Base-by-base conservation (phyloP, 2,113 vertebrate genomes). In the Eretmochelys imbricata region DNA sequence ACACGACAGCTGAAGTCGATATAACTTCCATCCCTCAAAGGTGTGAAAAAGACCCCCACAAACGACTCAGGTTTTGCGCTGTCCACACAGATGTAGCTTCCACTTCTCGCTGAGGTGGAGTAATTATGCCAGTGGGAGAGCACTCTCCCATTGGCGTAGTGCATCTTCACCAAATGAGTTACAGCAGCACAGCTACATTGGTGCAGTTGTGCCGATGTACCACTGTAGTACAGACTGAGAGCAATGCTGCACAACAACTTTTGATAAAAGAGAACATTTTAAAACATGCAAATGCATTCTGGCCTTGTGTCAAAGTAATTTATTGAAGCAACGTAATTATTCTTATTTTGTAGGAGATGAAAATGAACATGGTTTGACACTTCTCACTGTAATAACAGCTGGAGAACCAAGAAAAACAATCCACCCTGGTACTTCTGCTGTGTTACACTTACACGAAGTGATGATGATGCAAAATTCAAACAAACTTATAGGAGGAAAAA, bases 261-360 rank as follows among this genome's bases (percentile, higher is more conserved):
- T 57, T 57, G 27, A 27, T 27, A 57, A 10, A 57, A 57, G 55
- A 80, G 88, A 87, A 50, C 14, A 54, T 42, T 94, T 96, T 35
- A 83, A 92, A 96, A n/a, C n/a, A 22, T 10, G 19, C 59, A 76
- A 84, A 1, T 90, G 88, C 13, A 20, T 93, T 62, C 48, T 93
- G 87, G 84, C 48, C 72, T 91, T 80, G 31, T 89, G 53, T 92
- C 89, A 95, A 92, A 91, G 8, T 53, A 20, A 27, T 83, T 49
- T 80, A 94, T 80, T 80, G 38, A 92, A 84, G 84, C 14, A 88
- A 88, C 24, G 9, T 82, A 75, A 59, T 78, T 94, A 84, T 89
- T 87, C 59, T 59, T 51, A 91, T 87, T 90, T 57, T 89, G 69
- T 82, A 83, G 76, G 55, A 82, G 91, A 94, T 87, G 80, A 91